Evolutionary conservation across 2,888 invertebrate species (phyloP).

Genomic region (Zaprionus obscuricornis): DNA sequence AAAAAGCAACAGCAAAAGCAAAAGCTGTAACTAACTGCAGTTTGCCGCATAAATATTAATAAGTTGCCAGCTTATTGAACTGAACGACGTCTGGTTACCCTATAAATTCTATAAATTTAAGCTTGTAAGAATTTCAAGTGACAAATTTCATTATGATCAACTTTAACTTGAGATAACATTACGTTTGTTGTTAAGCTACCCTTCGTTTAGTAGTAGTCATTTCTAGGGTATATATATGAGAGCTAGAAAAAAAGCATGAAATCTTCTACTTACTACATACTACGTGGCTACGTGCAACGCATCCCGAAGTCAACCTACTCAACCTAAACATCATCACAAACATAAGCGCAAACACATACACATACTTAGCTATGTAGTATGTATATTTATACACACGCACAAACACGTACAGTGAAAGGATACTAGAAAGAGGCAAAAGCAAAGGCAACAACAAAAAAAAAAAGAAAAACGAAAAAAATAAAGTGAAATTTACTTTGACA

Average conservation of each 20-base stretch:
- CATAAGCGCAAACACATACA: conserved; percentile 17
- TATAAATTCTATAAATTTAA: neutral
- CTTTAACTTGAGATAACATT: too few species aligned
- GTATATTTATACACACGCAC: conserved; percentile 4
- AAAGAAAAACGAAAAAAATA: conserved; percentile 53
- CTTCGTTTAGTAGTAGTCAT: too few species aligned
- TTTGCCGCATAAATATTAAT: conserved; percentile 26
- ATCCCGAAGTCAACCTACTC: conserved; percentile 47
- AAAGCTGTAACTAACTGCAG: conserved; percentile 18
- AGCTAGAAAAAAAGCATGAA: conserved; percentile 37
- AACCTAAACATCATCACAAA: conserved; percentile 33
- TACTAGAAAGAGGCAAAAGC: conserved; percentile 38
- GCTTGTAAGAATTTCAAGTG: too few species aligned
- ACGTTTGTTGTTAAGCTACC: too few species aligned
- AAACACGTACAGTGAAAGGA: conserved; percentile 40
- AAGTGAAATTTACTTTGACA: conserved; percentile 79
- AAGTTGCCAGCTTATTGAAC: neutral
- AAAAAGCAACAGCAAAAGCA: neutral
- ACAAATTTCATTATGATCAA: too few species aligned
- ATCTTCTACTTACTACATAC: conserved; percentile 57
- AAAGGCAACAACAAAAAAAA: conserved; percentile 10
- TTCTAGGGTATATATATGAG: too few species aligned
- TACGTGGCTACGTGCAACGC: conserved; percentile 65
- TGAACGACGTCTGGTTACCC: neutral
- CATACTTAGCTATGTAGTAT: conserved; percentile 4